Conservation (phyloP, 2,797 vertebrate species). For the Perdix hodgsoniae region DNA sequence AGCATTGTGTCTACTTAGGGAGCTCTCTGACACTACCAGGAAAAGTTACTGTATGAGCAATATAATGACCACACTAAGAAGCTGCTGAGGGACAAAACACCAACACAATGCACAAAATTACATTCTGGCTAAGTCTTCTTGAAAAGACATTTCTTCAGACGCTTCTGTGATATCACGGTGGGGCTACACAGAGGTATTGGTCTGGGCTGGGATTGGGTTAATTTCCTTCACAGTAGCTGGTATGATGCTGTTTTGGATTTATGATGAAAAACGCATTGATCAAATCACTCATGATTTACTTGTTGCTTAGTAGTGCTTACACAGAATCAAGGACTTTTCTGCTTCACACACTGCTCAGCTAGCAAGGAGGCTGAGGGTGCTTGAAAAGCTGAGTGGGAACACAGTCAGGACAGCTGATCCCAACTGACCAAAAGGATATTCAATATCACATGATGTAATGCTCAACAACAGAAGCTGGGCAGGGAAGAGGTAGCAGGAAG, state of each 20-base stretch:
- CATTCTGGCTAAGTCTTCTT: neutral
- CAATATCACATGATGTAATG: neutral
- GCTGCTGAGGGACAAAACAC: neutral
- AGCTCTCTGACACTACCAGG: neutral
- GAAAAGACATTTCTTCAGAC: neutral
- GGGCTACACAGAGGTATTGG: neutral
- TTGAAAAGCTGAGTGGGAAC: neutral
- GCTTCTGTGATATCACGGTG: neutral
- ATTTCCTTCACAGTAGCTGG: neutral
- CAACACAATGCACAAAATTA: neutral
- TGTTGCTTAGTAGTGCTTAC: neutral
- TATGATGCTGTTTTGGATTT: neutral
- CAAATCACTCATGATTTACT: neutral
- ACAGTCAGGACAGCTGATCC: neutral
- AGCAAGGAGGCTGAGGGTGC: neutral
- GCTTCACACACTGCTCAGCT: neutral
- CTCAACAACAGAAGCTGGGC: neutral
- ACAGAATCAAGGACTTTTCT: neutral
- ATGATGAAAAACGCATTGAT: neutral
- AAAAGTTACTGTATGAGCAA: neutral
- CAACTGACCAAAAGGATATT: neutral
- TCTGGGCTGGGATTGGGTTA: neutral
- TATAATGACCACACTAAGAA: neutral
- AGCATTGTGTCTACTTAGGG: neutral
- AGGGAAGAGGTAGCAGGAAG: neutral